Evolutionary conservation across 2,888 invertebrate genomes (phyloP), one percentile per base, ranked within the genome.

Genomic region (Phorcus lineatus): DNA sequence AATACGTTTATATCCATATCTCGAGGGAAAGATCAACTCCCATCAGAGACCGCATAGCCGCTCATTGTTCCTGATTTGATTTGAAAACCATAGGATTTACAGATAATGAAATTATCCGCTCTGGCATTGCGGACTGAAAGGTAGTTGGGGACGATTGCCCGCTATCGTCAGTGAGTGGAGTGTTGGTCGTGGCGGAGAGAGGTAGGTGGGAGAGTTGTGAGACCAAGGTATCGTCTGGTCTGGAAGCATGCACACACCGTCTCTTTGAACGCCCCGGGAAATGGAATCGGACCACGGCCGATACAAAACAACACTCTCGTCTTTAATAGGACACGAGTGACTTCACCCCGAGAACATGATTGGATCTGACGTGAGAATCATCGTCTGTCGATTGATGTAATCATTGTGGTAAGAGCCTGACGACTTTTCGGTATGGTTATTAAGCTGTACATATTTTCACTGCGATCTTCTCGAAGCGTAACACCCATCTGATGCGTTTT

Each of bases 21-120:
- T 28, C 24, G 16, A 13, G 62, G 62, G 62, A 22, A 62, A 7
- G 13, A 31, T 19, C 28, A 24, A 62, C 28, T 62, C 62, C 62
- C 62, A 62, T 22, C 62, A 62, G 28, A 13, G 62, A 28, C 24
- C 17, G 62, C 17, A 62, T 62, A 62, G 16, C 3, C 62, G 16
- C 28, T 62, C 28, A 62, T 62, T 62, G 28, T 62, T 62, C 62
- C 28, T 22, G 62, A 62, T 62, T 62, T 62, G 62, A 62, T 62
- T 62, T 62, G 62, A 62, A 62, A 62, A 62, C 62, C 28, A 62
- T 62, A 62, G 62, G 62, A 62, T 62, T 62, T 62, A 62, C 16
- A 62, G 62, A 62, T 62, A 62, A 62, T 62, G 28, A 16, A 24
- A 62, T 62, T 62, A 62, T 28, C 62, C 62, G 28, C 28, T 3